Evolutionary conservation across 53 echinoderm and acorn worm species (phyloP).

Genomic region (Mesocentrotus franciscanus): DNA sequence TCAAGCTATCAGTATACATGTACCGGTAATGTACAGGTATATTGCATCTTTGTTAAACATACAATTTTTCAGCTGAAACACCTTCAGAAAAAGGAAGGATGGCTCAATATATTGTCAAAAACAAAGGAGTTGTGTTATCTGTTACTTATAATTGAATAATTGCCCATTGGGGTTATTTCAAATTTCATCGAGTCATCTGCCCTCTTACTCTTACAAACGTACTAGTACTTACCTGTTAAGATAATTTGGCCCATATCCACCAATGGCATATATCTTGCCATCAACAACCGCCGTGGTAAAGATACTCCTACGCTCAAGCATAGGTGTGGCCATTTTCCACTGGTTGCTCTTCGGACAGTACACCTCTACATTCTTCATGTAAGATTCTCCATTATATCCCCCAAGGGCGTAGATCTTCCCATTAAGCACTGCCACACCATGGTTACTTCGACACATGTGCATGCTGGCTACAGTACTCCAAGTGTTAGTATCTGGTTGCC

Average conservation of each 20-base stretch:
- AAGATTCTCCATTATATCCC: slow-evolving; percentile 87
- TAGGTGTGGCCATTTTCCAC: slow-evolving; percentile 85
- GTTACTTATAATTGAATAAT: too few relatives aligned
- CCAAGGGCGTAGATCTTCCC: slow-evolving; percentile 91
- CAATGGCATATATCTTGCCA: slow-evolving; percentile 91
- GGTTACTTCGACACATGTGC: slow-evolving; percentile 87
- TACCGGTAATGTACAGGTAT: too few relatives aligned
- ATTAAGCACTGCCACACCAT: slow-evolving; percentile 90
- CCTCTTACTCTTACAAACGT: background rate
- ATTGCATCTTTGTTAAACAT: background rate
- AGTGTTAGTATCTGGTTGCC: slow-evolving; percentile 80
- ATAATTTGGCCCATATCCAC: slow-evolving; percentile 94
- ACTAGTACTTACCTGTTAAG: slow-evolving; percentile 78
- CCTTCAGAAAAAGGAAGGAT: background rate
- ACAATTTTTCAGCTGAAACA: background rate
- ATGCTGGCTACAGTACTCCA: slow-evolving; percentile 87
- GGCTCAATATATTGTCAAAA: background rate
- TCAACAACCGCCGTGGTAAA: slow-evolving; percentile 82
- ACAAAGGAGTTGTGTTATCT: background rate
- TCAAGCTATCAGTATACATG: too few relatives aligned
- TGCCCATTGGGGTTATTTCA: background rate
- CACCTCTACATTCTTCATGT: slow-evolving; percentile 89
- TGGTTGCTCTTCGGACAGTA: slow-evolving; percentile 79
- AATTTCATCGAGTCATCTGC: background rate
- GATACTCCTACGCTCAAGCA: slow-evolving; percentile 87